A percentile compares a stretch with the other conserved stretches of the same genome.
Evolutionary conservation across 2,113 vertebrate genomes (phyloP).

Genomic region (Podarcis raffonei): DNA sequence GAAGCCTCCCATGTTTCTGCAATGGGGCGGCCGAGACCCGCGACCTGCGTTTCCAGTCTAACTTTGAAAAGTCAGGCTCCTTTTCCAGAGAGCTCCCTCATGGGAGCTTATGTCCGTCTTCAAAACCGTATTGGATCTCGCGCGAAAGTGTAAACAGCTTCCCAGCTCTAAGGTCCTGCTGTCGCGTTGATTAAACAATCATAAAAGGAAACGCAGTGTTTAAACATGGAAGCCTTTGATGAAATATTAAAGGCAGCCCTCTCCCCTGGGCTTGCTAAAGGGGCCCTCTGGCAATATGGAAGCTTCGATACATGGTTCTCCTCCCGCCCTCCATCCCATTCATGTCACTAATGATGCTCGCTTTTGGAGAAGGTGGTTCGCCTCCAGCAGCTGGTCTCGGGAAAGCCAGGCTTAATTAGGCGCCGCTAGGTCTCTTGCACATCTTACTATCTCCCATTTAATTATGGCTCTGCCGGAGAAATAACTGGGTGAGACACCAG

Average conservation of each 20-base stretch:
- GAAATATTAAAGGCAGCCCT: neutral
- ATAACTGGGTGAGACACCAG: neutral
- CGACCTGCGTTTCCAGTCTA: neutral
- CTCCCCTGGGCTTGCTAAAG: slow-evolving; percentile 22
- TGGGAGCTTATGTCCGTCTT: neutral
- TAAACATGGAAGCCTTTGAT: slow-evolving; percentile 27
- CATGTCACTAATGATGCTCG: slow-evolving; percentile 12
- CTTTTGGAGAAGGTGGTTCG: slow-evolving; percentile 7
- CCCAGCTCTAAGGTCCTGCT: neutral
- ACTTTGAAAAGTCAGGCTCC: neutral
- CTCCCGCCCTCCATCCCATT: neutral
- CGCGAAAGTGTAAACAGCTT: neutral
- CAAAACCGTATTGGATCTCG: neutral
- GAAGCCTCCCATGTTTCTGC: neutral
- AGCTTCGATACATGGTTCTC: neutral
- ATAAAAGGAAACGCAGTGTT: slow-evolving; percentile 16
- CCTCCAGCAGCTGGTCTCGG: slow-evolving; percentile 11
- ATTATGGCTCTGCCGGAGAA: slow-evolving; percentile 2
- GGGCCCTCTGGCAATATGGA: neutral
- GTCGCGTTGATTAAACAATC: slow-evolving; percentile 14
- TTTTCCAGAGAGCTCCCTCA: neutral
- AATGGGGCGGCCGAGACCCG: too few species aligned
- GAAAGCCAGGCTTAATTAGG: slow-evolving; percentile 2
- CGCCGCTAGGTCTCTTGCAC: neutral
- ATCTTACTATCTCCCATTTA: slow-evolving; percentile 13